Conservation (phyloP, 1,140 invertebrate genomes). For the Teleopsis dalmanni region DNA sequence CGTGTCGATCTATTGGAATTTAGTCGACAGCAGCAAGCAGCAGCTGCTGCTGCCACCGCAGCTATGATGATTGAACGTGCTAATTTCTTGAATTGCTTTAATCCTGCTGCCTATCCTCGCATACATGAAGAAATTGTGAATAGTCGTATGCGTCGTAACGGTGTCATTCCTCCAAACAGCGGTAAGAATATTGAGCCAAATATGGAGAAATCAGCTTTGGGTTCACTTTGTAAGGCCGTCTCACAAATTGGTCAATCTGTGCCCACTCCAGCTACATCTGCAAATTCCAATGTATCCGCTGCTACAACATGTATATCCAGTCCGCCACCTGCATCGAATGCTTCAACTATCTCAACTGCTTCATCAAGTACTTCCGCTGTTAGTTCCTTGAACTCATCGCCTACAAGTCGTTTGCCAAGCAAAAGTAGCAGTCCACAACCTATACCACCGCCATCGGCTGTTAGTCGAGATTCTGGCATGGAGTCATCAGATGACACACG, state of each 20-base stretch:
- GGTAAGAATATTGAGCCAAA: background rate
- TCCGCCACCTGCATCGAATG: constrained; percentile 35
- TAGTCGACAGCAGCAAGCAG: constrained; percentile 36
- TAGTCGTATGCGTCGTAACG: constrained; percentile 28
- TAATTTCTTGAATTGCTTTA: constrained; percentile 41
- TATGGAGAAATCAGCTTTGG: constrained; percentile 45
- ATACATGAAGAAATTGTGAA: constrained; percentile 43
- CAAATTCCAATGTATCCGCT: constrained; percentile 10
- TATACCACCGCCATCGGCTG: constrained; percentile 38
- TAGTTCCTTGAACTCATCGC: constrained; percentile 32
- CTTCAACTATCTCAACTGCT: constrained; percentile 27
- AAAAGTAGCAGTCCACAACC: constrained; percentile 32
- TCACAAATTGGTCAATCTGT: constrained; percentile 52
- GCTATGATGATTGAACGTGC: constrained; percentile 42
- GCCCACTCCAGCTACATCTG: constrained; percentile 9
- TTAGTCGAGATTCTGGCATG: constrained; percentile 40
- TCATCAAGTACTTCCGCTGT: constrained; percentile 27
- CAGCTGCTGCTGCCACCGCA: constrained; percentile 34
- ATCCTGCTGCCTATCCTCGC: constrained; percentile 39
- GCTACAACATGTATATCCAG: constrained; percentile 29
- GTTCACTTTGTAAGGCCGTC: constrained; percentile 53
- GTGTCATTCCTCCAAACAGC: constrained; percentile 10
- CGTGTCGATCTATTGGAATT: constrained; percentile 39
- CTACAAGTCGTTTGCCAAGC: constrained; percentile 23
- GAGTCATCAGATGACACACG: constrained; percentile 42